Evolutionary conservation across 2,113 vertebrate genomes (phyloP), one percentile per base, ranked within the genome.

Genomic region (Apus apus): DNA sequence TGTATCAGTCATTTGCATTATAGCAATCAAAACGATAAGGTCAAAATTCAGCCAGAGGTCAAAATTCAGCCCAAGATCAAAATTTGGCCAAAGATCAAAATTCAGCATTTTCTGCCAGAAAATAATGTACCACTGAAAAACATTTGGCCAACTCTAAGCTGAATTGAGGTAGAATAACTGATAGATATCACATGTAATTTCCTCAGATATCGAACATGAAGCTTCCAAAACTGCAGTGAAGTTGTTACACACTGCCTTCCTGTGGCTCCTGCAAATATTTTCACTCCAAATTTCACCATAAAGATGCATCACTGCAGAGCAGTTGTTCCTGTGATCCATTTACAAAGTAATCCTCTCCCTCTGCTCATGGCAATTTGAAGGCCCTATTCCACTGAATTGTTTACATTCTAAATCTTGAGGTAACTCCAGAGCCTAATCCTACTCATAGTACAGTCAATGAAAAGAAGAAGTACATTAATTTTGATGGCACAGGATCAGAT

Each of bases 181-280:
- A 36, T 36, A 80, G 56, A 25, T 66, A 38, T n/a, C 11, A 67
- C 18, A 21, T 0, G 0, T 58, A 14, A 9, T 86, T 90, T 92
- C 79, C 57, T 77, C 25, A 34, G 61, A 32, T 60, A 62, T 8
- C 0, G 0, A 23, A 67, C 13, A 10, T 1, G 29, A 64, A 73
- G 54, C 57, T 85, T 64, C 67, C 54, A 72, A 79, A 91, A 30
- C 34, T 16, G 8, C 25, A 61, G 23, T 46, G 70, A 72, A 91
- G 70, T 82, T 89, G 93, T 67, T 79, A 72, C 70, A 95, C 54
- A 95, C 91, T 94, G 93, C 93, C 81, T 96, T 96, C 93, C 80
- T 94, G 92, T 93, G 96, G 96, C 57, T 93, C 62, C 61, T 87
- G 79, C 48, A 92, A 94, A 95, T 48, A 93, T 84, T 92, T 90